A percentile compares a stretch with the other conserved stretches of the same genome.
These are phyloP conservation scores for Murina feae DNA, from an alignment of 2,113 vertebrate species.

Conservation along the genomic window DNA sequence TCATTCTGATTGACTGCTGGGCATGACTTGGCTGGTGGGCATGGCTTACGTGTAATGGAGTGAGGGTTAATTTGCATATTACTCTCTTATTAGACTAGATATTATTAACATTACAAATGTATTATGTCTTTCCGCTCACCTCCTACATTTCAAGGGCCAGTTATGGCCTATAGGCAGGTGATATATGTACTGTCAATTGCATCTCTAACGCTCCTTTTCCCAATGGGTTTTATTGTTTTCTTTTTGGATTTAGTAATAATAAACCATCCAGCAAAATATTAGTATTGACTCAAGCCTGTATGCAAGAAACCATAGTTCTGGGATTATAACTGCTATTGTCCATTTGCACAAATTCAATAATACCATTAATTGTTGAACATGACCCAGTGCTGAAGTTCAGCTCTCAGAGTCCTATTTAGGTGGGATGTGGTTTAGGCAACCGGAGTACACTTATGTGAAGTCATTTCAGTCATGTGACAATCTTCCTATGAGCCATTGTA, in stretches of 20 bases:
- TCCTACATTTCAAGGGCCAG: background rate
- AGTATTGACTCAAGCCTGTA: background rate
- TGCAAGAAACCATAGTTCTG: background rate
- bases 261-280: background rate
- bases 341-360: background rate
- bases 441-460: background rate
- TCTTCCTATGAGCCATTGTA: conserved; percentile 9
- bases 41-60: no score
- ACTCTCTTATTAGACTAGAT: no score
- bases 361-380: background rate
- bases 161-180: background rate
- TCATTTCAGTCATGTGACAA: background rate
- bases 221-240: background rate
- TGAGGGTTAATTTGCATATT: no score
- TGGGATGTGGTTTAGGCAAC: background rate
- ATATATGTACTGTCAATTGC: background rate
- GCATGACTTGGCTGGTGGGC: no score
- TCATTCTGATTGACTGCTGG: no score
- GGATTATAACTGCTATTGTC: background rate
- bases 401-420: background rate
- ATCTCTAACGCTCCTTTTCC: background rate
- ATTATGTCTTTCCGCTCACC: background rate
- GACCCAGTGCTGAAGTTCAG: background rate
- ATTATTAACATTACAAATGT: background rate
- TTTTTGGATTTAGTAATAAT: background rate